Base-by-base conservation (phyloP, 2,797 vertebrate genomes). In the Acanthurus lineatus region DNA sequence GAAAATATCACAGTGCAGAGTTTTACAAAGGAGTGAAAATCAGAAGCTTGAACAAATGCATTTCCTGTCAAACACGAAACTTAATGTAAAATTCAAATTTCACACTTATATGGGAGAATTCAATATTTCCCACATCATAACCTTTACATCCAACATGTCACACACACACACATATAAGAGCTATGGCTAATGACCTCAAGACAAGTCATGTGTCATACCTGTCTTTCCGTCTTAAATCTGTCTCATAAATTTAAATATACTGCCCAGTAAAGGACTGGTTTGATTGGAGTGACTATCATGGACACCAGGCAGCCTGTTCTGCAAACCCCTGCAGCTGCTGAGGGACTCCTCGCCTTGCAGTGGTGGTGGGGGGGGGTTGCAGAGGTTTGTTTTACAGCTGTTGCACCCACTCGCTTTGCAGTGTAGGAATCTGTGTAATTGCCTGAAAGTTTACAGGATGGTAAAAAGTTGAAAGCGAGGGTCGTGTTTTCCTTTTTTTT, bases 371-470 rank as follows among this genome's bases (percentile, higher is more conserved):
- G 25, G 25, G 25, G 25, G 25, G 25, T 2, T 47, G 61, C 56
- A 8, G 11, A 49, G 71, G 65, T 82, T 85, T 77, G 63, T 67
- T 73, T 44, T 60, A 38, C 64, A 81, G 83, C 74, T 73, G 66
- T 71, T 66, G 73, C 66, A 45, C 60, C 35, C 74, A 44, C 82
- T 71, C 32, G 44, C 73, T 28, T 20, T 8, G 12, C 49, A 22
- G 2, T 20, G 20, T 66, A 38, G 66, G 44, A 58, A 56, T 17
- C 63, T 28, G 42, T 71, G 66, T 64, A 81, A 81, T 78, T 59
- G 69, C 64, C 54, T 63, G 40, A 65, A 83, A 79, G 87, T 82
- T 81, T 82, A 74, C 69, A 56, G 53, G 51, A 76, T 3, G n/a
- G 56, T 32, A 22, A 70, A 85, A 79, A 25, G 77, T 79, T 64